phyloP scores from a whole-genome alignment of 2,113 vertebrate genomes.

The Pterocles orientalis region DNA sequence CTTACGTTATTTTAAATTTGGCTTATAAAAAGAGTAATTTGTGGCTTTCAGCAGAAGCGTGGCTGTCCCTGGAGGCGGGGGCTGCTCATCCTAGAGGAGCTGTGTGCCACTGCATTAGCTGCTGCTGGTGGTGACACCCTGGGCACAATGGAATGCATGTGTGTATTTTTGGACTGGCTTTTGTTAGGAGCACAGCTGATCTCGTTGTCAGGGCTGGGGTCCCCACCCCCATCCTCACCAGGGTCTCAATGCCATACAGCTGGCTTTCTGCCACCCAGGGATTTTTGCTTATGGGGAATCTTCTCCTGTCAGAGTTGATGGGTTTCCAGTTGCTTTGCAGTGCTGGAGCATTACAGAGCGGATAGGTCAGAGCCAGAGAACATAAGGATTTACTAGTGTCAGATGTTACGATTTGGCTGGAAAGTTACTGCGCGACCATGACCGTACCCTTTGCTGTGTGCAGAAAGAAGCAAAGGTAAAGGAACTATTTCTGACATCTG shows the following conservation, averaged over 20 bases:
- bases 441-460: too few species aligned
- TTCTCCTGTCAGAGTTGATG: not conserved
- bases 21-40: not conserved
- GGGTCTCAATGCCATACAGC: accelerated
- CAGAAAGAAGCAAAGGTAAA: not conserved
- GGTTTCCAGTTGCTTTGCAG: not conserved
- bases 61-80: not conserved
- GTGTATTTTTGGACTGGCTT: not conserved
- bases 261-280: not conserved
- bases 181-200: not conserved
- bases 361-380: not conserved
- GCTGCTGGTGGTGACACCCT: not conserved
- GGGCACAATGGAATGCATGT: not conserved
- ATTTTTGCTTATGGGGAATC: accelerated
- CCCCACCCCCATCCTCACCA: accelerated
- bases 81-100: not conserved
- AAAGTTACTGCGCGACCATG: not conserved
- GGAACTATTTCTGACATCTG: not conserved
- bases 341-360: accelerated
- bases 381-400: not conserved
- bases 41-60: not conserved
- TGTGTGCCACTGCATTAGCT: not conserved
- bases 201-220: accelerated
- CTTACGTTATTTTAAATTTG: not conserved
- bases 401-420: not conserved